Evolutionary conservation across 2,113 vertebrate species (phyloP), one percentile per base, ranked within the genome.

Genomic region (Muntiacus muntjak): DNA sequence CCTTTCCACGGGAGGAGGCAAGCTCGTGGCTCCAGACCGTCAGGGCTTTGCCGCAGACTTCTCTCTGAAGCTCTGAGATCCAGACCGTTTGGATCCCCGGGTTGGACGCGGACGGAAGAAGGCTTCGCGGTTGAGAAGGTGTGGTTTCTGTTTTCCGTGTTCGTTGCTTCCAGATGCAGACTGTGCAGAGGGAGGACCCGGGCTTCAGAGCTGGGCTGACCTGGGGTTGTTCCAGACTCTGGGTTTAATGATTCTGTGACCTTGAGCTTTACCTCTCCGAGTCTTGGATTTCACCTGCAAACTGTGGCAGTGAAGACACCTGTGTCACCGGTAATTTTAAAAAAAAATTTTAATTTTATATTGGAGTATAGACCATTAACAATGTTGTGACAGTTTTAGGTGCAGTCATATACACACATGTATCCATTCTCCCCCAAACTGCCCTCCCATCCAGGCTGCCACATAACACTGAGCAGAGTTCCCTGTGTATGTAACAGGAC

Each of bases 81-180:
- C 23, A 0, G 76, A 21, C 79, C 2, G 0, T 23, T 2, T 23
- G 74, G 47, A 1, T 5, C 2, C 30, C 86, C 0, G 0, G 26
- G 50, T 11, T 3, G 47, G 64, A 67, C 13, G 0, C 0, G 0
- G 17, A 16, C 6, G 58, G 33, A 17, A 55, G 52, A 58, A 64
- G 78, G 13, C 47, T 96, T 55, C 12, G 50, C 0, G 0, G 3
- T 2, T 6, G 1, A 4, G 26, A 7, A 7, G 16, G 14, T 6
- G 3, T 36, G 84, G 16, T 17, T 89, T 81, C 81, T n/a, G n/a
- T 12, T 28, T 17, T 9, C 5, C 23, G 6, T 1, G 45, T 36
- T 19, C 2, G 4, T 33, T 17, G 16, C 45, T 50, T 43, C 79
- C 40, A 2, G 45, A n/a, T 7, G 8, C 0, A 2, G 13, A 7